These are phyloP conservation scores for Brotogeris chrysoptera DNA, from an alignment of 2,797 vertebrate species.

Conservation along the genomic window DNA sequence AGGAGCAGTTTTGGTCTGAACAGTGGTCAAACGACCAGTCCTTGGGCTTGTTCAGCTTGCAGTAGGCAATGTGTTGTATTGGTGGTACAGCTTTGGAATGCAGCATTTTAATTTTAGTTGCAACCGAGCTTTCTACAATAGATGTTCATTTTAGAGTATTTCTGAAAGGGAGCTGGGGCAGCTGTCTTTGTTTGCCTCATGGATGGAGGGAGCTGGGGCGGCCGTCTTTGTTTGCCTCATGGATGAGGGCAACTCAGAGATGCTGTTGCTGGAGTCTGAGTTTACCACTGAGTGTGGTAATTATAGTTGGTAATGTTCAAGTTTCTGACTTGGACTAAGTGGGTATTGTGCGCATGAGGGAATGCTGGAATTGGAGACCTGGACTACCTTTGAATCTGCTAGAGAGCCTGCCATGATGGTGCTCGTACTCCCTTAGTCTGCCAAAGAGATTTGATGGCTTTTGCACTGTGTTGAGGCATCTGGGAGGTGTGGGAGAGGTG, in stretches of 20 bases:
- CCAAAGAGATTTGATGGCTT: not conserved
- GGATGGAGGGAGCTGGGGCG: too few species aligned
- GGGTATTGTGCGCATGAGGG: not conserved
- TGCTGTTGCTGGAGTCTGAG: not conserved
- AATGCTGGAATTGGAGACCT: not conserved
- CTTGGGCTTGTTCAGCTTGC: not conserved
- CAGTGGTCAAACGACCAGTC: not conserved
- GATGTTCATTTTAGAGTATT: not conserved
- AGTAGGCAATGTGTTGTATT: not conserved
- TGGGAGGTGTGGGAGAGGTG: not conserved
- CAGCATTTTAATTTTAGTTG: not conserved
- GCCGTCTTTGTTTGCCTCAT: accelerated
- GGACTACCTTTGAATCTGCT: not conserved
- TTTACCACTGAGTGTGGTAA: not conserved
- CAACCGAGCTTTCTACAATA: not conserved
- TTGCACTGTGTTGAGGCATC: not conserved
- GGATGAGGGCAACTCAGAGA: accelerated
- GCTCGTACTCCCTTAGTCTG: accelerated
- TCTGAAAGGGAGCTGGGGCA: not conserved
- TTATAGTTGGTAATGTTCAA: not conserved
- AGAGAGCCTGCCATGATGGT: not conserved
- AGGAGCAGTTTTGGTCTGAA: not conserved
- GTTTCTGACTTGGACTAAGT: not conserved
- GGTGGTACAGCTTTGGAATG: not conserved
- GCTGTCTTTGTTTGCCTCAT: accelerated